These are phyloP conservation scores for Ormyrus rosae DNA, from an alignment of 2,888 invertebrate genomes.

Conservation along the genomic window DNA sequence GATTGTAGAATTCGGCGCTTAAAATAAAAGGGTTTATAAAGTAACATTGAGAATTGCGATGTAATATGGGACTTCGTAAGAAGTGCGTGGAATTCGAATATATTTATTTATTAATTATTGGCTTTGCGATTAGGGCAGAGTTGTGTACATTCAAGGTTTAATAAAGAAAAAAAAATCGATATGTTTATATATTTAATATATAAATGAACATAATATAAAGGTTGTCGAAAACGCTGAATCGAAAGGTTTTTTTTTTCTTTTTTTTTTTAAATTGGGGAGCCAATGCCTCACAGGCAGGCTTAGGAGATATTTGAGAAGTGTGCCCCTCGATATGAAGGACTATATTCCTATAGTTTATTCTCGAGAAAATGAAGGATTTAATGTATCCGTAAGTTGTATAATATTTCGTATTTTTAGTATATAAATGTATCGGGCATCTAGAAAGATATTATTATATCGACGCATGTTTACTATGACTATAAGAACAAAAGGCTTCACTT, in stretches of 20 bases:
- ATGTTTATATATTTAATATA: constrained; percentile 47
- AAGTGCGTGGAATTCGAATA: constrained; percentile 41
- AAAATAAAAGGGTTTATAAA: background rate
- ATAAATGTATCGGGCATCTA: constrained; percentile 57
- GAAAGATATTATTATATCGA: constrained; percentile 52
- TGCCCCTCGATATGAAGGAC: constrained; percentile 24
- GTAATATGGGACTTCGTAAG: constrained; percentile 23
- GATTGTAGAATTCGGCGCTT: constrained; percentile 28
- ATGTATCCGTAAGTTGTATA: constrained; percentile 50
- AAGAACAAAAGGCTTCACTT: constrained; percentile 54
- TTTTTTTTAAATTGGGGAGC: background rate
- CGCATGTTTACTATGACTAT: constrained; percentile 50
- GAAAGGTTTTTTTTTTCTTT: constrained; percentile 13
- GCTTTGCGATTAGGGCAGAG: constrained; percentile 54
- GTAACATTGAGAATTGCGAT: background rate
- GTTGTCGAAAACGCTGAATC: constrained; percentile 40
- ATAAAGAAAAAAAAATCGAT: constrained; percentile 28
- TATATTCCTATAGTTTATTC: constrained; percentile 51
- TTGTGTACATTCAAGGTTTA: constrained; percentile 47
- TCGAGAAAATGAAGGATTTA: constrained; percentile 46
- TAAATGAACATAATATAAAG: constrained; percentile 29
- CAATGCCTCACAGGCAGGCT: constrained; percentile 5
- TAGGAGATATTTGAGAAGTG: constrained; percentile 11
- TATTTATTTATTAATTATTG: constrained; percentile 55
- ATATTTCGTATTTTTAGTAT: constrained; percentile 57